Evolutionary conservation across 2,797 vertebrate genomes (phyloP).

Genomic region (Amazona ochrocephala): DNA sequence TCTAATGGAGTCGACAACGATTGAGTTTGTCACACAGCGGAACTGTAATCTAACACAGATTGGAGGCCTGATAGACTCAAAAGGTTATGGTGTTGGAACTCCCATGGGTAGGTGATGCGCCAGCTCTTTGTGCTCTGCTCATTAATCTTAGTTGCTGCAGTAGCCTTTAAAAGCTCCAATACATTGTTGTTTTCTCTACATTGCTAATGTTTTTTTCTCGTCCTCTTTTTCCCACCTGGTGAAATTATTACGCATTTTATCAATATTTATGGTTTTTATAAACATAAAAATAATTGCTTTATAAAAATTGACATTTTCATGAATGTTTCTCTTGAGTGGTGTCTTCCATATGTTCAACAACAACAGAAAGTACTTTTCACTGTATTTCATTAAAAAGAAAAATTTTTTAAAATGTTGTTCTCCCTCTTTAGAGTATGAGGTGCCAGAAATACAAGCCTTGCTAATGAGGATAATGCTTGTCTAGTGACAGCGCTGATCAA

Average conservation of each 20-base stretch:
- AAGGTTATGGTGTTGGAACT: slow-evolving; percentile 95
- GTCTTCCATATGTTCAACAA: neutral
- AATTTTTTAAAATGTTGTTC: neutral
- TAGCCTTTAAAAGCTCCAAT: neutral
- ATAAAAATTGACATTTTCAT: neutral
- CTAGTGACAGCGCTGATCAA: neutral
- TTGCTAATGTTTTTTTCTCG: neutral
- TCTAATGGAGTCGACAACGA: slow-evolving; percentile 98
- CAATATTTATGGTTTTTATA: neutral
- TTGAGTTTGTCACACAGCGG: slow-evolving; percentile 94
- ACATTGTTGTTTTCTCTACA: neutral
- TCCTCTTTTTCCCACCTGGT: neutral
- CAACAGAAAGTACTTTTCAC: neutral
- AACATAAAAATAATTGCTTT: neutral
- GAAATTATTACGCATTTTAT: neutral
- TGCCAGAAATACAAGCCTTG: neutral
- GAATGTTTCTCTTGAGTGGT: neutral
- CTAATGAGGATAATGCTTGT: neutral
- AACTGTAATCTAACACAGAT: slow-evolving; percentile 99
- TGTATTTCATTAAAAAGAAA: neutral
- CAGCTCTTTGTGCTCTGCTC: slow-evolving; percentile 32
- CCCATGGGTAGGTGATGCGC: slow-evolving; percentile 90
- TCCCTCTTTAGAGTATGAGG: neutral
- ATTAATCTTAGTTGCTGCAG: slow-evolving; percentile 46
- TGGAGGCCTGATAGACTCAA: slow-evolving; percentile 96